phyloP scores from a whole-genome alignment of 2,888 invertebrate genomes.

The Erebia ligea region DNA sequence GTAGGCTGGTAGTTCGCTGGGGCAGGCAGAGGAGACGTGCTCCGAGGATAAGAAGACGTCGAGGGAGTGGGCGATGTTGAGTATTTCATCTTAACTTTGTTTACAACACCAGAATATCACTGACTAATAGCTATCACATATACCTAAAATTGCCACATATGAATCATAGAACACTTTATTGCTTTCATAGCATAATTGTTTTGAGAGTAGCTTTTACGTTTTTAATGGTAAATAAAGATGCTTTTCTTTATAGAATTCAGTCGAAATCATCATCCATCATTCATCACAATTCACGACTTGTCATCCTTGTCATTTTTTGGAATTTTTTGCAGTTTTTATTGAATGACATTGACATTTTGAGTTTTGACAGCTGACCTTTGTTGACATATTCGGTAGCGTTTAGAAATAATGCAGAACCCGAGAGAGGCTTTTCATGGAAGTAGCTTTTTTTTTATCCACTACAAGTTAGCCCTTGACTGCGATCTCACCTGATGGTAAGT shows the following conservation, averaged over 20 bases:
- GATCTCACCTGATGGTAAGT: too few species aligned
- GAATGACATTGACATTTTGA: background rate
- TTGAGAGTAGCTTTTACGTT: background rate
- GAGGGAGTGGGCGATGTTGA: constrained; percentile 84
- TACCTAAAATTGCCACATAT: background rate
- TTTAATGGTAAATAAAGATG: background rate
- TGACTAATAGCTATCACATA: background rate
- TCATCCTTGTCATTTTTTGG: background rate
- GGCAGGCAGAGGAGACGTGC: constrained; percentile 86
- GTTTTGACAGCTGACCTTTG: too few species aligned
- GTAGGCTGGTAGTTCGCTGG: constrained; percentile 87
- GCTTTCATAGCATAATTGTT: constrained; percentile 1
- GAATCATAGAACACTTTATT: background rate
- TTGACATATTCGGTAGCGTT: too few species aligned
- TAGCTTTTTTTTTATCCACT: too few species aligned
- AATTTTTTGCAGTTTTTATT: too few species aligned
- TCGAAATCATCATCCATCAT: too few species aligned
- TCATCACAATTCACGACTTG: background rate
- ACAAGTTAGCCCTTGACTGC: too few species aligned
- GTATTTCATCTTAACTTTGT: constrained; percentile 78
- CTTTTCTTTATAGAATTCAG: background rate
- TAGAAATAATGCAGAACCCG: too few species aligned
- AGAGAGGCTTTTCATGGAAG: too few species aligned
- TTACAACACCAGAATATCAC: background rate
- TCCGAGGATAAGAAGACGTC: constrained; percentile 70